Conservation (phyloP, 2,888 invertebrate genomes). For the Zaprionus lineosus region DNA sequence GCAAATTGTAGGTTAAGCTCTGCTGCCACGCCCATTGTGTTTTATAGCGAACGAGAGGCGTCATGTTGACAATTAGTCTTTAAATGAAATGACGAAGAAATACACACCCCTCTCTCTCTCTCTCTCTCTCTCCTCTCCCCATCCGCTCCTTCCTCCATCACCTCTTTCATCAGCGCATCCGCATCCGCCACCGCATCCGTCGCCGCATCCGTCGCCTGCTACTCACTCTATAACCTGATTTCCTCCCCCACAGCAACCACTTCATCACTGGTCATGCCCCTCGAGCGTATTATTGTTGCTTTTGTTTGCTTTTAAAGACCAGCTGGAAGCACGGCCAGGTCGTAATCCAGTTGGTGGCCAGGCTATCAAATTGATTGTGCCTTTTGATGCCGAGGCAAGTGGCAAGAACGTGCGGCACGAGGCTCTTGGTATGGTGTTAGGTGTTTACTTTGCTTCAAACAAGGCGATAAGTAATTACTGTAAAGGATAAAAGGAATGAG, state of each 20-base stretch:
- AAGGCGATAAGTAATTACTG: neutral
- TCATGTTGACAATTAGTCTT: conserved; percentile 69
- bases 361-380: conserved; percentile 55
- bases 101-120: neutral
- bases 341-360: conserved; percentile 4
- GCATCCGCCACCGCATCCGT: too few species aligned
- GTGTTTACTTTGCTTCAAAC: conserved; percentile 40
- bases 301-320: conserved; percentile 21
- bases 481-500: too few species aligned
- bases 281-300: conserved; percentile 14
- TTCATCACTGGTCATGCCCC: too few species aligned
- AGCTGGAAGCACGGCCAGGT: conserved; percentile 3
- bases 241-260: too few species aligned
- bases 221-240: too few species aligned
- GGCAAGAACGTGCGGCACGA: too few species aligned
- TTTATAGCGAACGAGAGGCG: conserved; percentile 12
- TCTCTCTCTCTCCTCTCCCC: too few species aligned
- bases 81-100: conserved; percentile 44
- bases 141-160: too few species aligned
- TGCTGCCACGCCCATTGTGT: conserved; percentile 33
- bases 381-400: too few species aligned
- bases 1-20: conserved; percentile 34
- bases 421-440: conserved; percentile 26
- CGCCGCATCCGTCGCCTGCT: too few species aligned
- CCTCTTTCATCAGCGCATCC: too few species aligned